Base-by-base conservation (phyloP, 1,140 invertebrate species). In the Homarus americanus region DNA sequence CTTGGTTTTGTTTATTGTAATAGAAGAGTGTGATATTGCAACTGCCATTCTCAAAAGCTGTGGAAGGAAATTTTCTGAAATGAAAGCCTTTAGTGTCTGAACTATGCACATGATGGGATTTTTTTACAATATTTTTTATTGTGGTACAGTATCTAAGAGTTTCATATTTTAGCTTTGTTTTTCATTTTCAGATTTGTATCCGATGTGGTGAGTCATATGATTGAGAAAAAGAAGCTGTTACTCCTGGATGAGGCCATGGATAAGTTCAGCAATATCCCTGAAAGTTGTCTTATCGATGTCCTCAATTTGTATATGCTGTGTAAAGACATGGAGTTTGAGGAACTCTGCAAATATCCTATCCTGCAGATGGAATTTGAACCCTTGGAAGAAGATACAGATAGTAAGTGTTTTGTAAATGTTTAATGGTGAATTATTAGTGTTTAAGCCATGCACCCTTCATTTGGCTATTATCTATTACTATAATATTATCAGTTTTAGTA, bases 301-400 rank as follows among this genome's bases (percentile, higher is more conserved):
- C 44, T 82, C 38, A 72, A 72, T 32, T 82, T 44, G 32, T 89
- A 89, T 41, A 5, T 89, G 32, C 53, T 38, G 2, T 82, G 79
- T 36, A 38, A 49, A n/a, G 69, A 75, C 32, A 49, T 32, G 10
- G 87, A 72, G 44, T 89, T 89, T 58, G 78, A 82, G 17, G 87
- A 79, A 12, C 63, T 89, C 3, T 82, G 66, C 24, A 10, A 82
- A 38, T 72, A 28, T 44, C 87, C 87, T 40, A 2, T 9, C 1
- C 66, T 89, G 79, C 58, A 34, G 17, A 82, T 73, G 63, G 69
- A 89, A 32, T 72, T 44, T 36, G 28, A 53, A 24, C 66, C 66
- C 24, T 28, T 20, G 4, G 87, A 79, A 36, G 79, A 89, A 28
- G 87, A 89, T 34, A 79, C 38, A 82, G 87, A 66, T 36, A 89